Percentiles rank a stretch among this genome's conserved stretches.
Evolutionary conservation across 2,888 invertebrate species (phyloP).

Genomic region (Patella depressa): DNA sequence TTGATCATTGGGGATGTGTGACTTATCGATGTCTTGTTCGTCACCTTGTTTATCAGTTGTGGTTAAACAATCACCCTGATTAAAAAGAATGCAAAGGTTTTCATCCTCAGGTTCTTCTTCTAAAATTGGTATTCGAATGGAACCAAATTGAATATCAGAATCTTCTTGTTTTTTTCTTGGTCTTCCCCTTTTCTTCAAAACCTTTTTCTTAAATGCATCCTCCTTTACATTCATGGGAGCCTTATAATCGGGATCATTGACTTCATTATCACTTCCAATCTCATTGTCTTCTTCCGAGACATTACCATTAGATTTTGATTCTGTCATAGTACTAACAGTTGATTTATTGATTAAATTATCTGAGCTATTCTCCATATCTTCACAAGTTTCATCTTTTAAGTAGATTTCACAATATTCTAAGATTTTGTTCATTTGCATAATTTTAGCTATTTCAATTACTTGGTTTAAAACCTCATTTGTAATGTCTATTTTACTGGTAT

Average conservation of each 20-base stretch:
- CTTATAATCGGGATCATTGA: constrained; percentile 8
- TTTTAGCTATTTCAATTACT: constrained; percentile 64
- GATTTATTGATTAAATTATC: not conserved
- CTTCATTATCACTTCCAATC: not conserved
- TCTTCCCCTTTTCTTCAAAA: constrained; percentile 26
- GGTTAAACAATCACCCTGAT: constrained; percentile 27
- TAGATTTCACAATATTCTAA: constrained; percentile 44
- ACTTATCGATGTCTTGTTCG: constrained; percentile 15
- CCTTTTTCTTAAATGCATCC: not conserved
- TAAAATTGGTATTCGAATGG: constrained; percentile 30
- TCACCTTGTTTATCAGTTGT: constrained; percentile 2
- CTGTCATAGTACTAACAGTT: constrained; percentile 16
- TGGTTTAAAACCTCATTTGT: constrained; percentile 46
- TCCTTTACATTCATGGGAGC: not conserved
- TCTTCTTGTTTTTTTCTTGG: constrained; percentile 34
- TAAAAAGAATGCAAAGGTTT: constrained; percentile 12
- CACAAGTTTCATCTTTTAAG: constrained; percentile 27
- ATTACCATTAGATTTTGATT: not conserved
- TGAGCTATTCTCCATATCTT: not conserved
- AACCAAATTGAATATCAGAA: constrained; percentile 28
- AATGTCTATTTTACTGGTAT: constrained; percentile 61
- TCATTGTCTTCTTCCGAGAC: constrained; percentile 19
- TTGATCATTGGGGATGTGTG: not conserved
- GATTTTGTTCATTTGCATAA: constrained; percentile 64
- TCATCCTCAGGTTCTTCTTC: constrained; percentile 35